phyloP scores from a whole-genome alignment of 1,140 invertebrate genomes.

The Octopus bimaculoides region DNA sequence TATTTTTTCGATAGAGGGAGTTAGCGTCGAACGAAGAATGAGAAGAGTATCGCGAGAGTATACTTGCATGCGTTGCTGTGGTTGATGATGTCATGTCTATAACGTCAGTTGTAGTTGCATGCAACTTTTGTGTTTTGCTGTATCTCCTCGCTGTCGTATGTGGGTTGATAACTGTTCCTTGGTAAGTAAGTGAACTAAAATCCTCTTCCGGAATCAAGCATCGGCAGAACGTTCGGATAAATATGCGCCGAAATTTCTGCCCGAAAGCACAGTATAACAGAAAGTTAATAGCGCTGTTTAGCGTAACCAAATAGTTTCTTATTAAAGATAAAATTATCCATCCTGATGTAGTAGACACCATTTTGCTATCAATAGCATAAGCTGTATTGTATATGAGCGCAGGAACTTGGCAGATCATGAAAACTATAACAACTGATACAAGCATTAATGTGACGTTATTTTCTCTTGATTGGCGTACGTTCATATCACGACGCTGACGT shows the following conservation, averaged over 20 bases:
- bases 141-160: slow-evolving; percentile 19
- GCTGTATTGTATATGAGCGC: slow-evolving; percentile 82
- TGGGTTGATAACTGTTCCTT: slow-evolving; percentile 27
- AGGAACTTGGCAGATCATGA: slow-evolving; percentile 87
- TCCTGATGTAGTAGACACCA: slow-evolving; percentile 23
- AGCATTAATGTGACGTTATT: slow-evolving; percentile 78
- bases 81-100: slow-evolving; percentile 19
- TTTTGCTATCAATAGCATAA: slow-evolving; percentile 44
- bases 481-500: slow-evolving; percentile 47
- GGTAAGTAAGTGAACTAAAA: slow-evolving; percentile 42
- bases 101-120: slow-evolving; percentile 18
- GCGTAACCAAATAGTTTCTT: slow-evolving; percentile 87
- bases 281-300: slow-evolving; percentile 96
- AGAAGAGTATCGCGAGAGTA: slow-evolving; percentile 33
- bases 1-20: slow-evolving; percentile 13
- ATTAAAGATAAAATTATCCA: slow-evolving; percentile 46
- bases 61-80: slow-evolving; percentile 26
- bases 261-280: slow-evolving; percentile 97
- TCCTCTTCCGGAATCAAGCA: slow-evolving; percentile 33
- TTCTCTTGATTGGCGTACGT: slow-evolving; percentile 51
- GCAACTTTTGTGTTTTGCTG: slow-evolving; percentile 16
- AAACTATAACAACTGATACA: slow-evolving; percentile 88
- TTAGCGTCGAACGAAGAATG: slow-evolving; percentile 22
- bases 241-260: slow-evolving; percentile 90
- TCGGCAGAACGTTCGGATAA: slow-evolving; percentile 80